phyloP scores from a whole-genome alignment of 2,113 vertebrate species.

The Corydoras sp. region DNA sequence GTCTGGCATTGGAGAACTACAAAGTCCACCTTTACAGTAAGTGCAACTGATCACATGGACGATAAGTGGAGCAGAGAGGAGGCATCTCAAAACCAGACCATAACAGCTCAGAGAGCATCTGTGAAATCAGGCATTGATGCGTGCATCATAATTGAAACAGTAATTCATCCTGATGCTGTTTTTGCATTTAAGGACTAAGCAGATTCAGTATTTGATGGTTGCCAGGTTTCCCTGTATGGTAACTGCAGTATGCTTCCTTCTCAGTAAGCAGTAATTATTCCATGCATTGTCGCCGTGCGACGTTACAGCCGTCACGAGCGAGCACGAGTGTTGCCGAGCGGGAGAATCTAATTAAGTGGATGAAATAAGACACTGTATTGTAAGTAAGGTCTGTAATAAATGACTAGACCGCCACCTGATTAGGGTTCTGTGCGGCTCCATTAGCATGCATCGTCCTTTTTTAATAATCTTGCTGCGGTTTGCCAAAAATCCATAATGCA shows the following conservation, averaged over 20 bases:
- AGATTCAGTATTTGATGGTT: conserved; percentile 10
- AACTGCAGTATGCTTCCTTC: conserved; percentile 32
- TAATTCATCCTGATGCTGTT: neutral
- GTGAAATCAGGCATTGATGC: too few species aligned
- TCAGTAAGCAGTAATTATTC: conserved; percentile 36
- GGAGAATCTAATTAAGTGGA: conserved; percentile 29
- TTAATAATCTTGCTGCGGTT: conserved; percentile 11
- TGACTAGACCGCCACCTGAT: neutral
- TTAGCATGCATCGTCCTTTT: conserved; percentile 36
- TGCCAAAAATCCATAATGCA: conserved; percentile 56
- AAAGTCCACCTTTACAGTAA: too few species aligned
- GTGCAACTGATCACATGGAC: too few species aligned
- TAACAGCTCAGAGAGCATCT: neutral
- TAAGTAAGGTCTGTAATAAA: conserved; percentile 28
- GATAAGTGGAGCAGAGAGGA: too few species aligned
- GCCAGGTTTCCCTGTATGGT: conserved; percentile 32
- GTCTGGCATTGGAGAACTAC: too few species aligned
- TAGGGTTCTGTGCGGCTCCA: conserved; percentile 18
- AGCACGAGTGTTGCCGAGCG: conserved; percentile 24
- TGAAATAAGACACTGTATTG: conserved; percentile 24
- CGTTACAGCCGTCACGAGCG: neutral
- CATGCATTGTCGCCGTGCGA: conserved; percentile 1
- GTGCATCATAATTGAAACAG: neutral
- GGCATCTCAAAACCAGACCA: too few species aligned
- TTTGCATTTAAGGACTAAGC: neutral